Percentiles rank a stretch among this genome's conserved stretches.
Conservation (phyloP, 2,797 vertebrate species). For the Tiaroga cobitis region DNA sequence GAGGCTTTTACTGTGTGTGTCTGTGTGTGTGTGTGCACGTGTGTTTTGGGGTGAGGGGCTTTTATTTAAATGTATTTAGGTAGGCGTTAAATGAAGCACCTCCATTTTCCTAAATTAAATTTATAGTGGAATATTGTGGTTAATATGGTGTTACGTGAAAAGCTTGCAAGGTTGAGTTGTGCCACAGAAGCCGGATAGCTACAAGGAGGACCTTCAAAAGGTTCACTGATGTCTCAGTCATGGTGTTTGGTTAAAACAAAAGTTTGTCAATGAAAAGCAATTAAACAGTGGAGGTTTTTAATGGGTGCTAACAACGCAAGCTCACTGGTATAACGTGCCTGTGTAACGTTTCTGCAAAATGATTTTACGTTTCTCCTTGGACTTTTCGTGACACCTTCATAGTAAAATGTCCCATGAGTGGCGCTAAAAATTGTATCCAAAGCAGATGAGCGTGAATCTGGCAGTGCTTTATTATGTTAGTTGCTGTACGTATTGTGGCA, state of each 20-base stretch:
- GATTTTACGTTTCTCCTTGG: neutral
- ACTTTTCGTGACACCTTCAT: neutral
- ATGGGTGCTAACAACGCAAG: neutral
- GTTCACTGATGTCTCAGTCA: neutral
- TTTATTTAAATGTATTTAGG: constrained; percentile 51
- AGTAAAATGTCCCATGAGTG: neutral
- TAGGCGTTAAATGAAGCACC: constrained; percentile 31
- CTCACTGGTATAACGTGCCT: neutral
- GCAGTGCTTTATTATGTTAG: neutral
- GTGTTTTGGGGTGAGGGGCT: neutral
- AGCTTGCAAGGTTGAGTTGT: neutral
- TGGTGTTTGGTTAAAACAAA: neutral
- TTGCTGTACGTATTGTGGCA: neutral
- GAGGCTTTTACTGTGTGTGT: constrained; percentile 44
- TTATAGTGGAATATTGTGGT: constrained; percentile 11
- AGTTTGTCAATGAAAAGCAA: neutral
- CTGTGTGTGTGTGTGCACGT: constrained; percentile 8
- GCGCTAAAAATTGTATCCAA: neutral
- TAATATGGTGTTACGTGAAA: neutral
- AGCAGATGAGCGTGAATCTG: neutral
- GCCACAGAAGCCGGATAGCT: neutral
- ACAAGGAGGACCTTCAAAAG: neutral
- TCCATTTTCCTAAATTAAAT: constrained; percentile 43
- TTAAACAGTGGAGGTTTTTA: neutral
- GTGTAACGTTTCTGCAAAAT: neutral